Evolutionary conservation across 2,888 invertebrate species (phyloP), one percentile per base, ranked within the genome.

Genomic region (Argynnis bischoffii): DNA sequence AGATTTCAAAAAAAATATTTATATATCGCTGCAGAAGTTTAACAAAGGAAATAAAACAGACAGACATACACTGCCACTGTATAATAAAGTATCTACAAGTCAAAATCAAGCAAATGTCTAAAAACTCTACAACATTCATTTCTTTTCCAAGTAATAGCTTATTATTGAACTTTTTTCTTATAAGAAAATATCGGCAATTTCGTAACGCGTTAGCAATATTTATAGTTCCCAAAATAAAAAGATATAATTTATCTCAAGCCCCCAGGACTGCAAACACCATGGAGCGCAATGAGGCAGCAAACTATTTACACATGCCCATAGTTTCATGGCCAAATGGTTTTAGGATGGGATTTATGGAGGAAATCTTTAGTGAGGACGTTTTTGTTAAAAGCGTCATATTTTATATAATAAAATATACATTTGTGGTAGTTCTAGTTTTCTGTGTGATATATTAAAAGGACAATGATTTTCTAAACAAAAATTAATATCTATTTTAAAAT

Each of bases 291-390:
- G 70, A 63, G 41, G 54, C 67, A 64, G 65, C 66, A 70, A 70
- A 67, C 69, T 67, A 53, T 66, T 63, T 55, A 67, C 54, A 65
- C 64, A 48, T 54, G 48, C 69, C 70, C 56, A 63, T 69, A 72
- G 69, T 72, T 72, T 72, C 70, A 72, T 69, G 70, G 72, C 59
- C 69, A 69, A 69, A 64, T 67, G 69, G 64, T 57, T 67, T 67
- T 59, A 64, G 41, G 69, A 65, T 64, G 50, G 63, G 69, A 72
- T 72, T 72, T 72, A 72, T 69, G 47, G 63, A 54, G 64, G 65
- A 68, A 64, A 64, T 69, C 41, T 69, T 66, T 64, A 51, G 46
- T 53, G 35, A 21, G 35, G 35, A 35, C 46, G 5, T 60, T 26
- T 60, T 60, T 31, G 47, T 48, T 26, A 60, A 60, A 48, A 26